A percentile compares a stretch with the other conserved stretches of the same genome.
phyloP scores from a whole-genome alignment of 2,113 vertebrate genomes.

The Eidolon helvum region DNA sequence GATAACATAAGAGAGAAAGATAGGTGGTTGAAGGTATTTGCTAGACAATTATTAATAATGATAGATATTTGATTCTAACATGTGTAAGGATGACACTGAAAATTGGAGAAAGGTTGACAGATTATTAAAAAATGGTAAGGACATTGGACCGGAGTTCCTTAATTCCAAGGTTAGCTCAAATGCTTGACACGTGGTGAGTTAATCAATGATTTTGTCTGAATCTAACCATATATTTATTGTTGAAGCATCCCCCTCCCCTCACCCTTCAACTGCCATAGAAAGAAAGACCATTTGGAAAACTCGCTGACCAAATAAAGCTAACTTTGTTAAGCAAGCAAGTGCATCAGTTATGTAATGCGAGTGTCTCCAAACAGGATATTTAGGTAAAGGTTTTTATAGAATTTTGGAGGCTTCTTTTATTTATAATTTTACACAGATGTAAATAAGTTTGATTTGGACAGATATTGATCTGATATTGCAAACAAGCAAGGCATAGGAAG shows the following conservation, averaged over 20 bases:
- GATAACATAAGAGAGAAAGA: neutral
- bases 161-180: neutral
- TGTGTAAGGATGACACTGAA: neutral
- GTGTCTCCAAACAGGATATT: neutral
- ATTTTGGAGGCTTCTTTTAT: neutral
- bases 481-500: neutral
- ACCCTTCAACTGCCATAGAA: neutral
- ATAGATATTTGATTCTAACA: neutral
- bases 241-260: accelerated
- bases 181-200: neutral
- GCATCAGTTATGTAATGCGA: neutral
- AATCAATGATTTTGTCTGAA: neutral
- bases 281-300: neutral
- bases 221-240: neutral
- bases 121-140: neutral
- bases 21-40: neutral
- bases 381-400: neutral
- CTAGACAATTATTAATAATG: neutral
- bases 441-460: neutral
- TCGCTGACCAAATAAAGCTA: neutral
- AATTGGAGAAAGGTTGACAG: neutral
- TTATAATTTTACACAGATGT: neutral
- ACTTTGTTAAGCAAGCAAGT: neutral
- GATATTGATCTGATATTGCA: neutral
- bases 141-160: neutral